These are phyloP conservation scores for Lamellibrachia luymesi DNA, from an alignment of 1,140 invertebrate species.

Conservation along the genomic window DNA sequence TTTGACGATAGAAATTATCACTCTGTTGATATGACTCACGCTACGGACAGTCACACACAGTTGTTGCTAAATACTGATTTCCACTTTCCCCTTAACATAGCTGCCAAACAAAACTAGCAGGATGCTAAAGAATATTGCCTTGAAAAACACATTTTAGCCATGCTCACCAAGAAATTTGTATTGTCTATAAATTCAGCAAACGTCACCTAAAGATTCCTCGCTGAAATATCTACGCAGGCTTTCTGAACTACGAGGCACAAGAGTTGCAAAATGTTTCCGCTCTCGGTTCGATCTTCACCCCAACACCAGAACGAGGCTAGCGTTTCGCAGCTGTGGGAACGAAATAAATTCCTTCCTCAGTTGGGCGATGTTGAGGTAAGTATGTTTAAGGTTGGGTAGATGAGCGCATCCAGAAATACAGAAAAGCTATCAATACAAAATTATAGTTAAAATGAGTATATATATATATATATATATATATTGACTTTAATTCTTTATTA, in stretches of 20 bases:
- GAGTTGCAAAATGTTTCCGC: not conserved
- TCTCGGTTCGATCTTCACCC: not conserved
- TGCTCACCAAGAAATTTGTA: not conserved
- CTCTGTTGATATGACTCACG: not conserved
- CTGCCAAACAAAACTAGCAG: not conserved
- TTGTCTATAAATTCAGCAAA: not conserved
- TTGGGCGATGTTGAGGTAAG: not conserved
- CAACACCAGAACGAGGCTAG: not conserved
- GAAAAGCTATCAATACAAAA: not conserved
- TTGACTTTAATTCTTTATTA: no score
- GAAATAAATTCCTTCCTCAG: not conserved
- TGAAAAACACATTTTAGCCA: not conserved
- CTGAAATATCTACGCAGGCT: not conserved
- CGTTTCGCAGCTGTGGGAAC: not conserved
- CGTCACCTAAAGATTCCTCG: not conserved
- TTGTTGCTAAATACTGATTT: no score
- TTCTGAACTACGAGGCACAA: not conserved
- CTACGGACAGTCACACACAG: no score
- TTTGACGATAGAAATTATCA: no score
- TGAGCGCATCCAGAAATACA: not conserved
- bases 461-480: no score
- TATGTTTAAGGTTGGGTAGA: not conserved
- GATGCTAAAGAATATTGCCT: not conserved
- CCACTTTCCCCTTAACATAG: not conserved
- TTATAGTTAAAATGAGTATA: no score